Evolutionary conservation across 2,797 vertebrate species (phyloP), one percentile per base, ranked within the genome.

Genomic region (Pipistrellus pipistrellus): DNA sequence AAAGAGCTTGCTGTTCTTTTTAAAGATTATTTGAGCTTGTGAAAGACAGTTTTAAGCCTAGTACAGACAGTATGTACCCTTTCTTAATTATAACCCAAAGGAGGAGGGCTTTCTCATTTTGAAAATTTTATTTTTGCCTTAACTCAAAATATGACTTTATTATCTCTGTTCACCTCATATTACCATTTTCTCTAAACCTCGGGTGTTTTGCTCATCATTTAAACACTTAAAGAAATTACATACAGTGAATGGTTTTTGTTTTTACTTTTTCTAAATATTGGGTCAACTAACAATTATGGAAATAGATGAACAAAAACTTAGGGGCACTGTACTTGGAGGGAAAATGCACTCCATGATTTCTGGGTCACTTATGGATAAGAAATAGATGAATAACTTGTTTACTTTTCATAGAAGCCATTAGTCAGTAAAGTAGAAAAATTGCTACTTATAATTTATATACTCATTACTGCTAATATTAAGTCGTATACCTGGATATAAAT

Each of bases 21-120:
- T 23, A 88, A 88, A 95, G 73, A 4, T 91, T 80, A 88, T 81
- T 92, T 6, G 13, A 59, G 73, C 46, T 90, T 46, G 46, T 94
- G 81, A 96, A 92, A 81, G 59, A 57, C 12, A 23, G 18, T 73
- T 95, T 82, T 82, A 88, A 75, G 90, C 73, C 32, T 88, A 55
- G 62, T 46, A 87, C 62, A 82, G 69, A 85, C 9, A 41, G 23
- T 64, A 30, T 77, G 21, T 85, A 76, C n/a, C 9, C 13, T 85
- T 68, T 57, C 41, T 64, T 71, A 71, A 92, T 84, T 95, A 21
- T 77, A 83, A 76, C n/a, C 59, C 20, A 51, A 64, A 38, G 38
- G 41, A 75, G 12, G 66, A 57, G 38, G 48, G 0, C 11, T 46
- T 77, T 6, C 20, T 38, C 18, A 20, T 85, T 87, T 64, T 32